A percentile compares a stretch with the other conserved stretches of the same genome.
Evolutionary conservation across 2,797 vertebrate genomes (phyloP).

Genomic region (Melanotaenia boesemani): DNA sequence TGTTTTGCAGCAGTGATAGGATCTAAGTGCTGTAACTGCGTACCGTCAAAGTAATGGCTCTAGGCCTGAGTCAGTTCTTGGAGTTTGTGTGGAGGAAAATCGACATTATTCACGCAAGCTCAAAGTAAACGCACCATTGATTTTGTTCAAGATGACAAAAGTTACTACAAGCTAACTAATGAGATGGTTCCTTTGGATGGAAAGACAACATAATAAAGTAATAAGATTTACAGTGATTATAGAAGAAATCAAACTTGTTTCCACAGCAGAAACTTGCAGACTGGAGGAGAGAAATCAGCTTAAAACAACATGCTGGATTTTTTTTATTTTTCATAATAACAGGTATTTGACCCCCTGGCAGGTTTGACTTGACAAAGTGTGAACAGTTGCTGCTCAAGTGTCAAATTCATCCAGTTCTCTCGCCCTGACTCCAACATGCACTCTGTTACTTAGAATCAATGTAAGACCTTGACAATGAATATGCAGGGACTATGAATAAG

Average conservation of each 20-base stretch:
- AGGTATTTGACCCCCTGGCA: neutral
- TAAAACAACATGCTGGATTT: neutral
- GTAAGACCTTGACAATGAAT: conserved; percentile 66
- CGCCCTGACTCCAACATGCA: conserved; percentile 23
- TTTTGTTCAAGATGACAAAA: neutral
- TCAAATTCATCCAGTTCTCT: conserved; percentile 16
- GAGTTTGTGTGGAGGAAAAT: conserved; percentile 13
- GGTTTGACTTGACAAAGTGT: conserved; percentile 27
- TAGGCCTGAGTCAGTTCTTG: conserved; percentile 2
- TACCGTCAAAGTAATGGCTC: neutral
- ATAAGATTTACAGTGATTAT: neutral
- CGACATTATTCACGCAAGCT: neutral
- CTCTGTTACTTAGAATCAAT: conserved; percentile 36
- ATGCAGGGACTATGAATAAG: conserved; percentile 66
- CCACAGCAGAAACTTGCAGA: neutral
- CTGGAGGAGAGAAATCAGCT: neutral
- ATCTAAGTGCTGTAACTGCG: conserved; percentile 1
- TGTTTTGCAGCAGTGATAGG: neutral
- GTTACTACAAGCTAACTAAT: neutral
- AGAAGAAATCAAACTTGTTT: neutral
- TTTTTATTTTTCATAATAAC: neutral
- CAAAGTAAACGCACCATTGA: neutral
- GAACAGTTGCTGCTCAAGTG: conserved; percentile 19
- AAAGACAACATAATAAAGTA: neutral
- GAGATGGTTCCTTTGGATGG: neutral